phyloP scores from a whole-genome alignment of 2,113 vertebrate species.

The Diglossa brunneiventris region DNA sequence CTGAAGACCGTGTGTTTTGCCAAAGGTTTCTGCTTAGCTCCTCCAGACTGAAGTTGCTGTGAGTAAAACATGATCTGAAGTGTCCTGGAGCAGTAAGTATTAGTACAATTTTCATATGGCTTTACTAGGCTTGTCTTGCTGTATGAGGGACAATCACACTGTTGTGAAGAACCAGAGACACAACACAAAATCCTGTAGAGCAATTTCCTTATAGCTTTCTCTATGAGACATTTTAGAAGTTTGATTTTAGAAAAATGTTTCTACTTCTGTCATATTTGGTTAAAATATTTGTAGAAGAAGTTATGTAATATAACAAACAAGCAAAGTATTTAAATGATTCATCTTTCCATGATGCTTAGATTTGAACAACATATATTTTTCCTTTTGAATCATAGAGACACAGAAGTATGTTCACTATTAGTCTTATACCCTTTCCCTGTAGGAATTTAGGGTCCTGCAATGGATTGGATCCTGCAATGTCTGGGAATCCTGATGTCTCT shows the following conservation, averaged over 20 bases:
- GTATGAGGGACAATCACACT: background rate
- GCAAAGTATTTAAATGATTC: background rate
- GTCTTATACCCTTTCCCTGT: background rate
- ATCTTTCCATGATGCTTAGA: background rate
- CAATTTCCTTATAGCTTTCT: background rate
- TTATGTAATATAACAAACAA: background rate
- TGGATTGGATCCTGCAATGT: background rate
- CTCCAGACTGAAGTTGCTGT: background rate
- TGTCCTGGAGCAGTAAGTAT: background rate
- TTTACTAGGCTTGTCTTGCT: background rate
- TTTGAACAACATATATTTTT: background rate
- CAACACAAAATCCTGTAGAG: rapidly evolving
- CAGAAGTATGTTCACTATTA: background rate
- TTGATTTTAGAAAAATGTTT: background rate
- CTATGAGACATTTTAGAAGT: background rate
- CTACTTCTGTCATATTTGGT: background rate
- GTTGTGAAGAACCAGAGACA: background rate
- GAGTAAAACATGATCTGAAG: background rate
- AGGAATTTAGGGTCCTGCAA: background rate
- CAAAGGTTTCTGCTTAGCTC: background rate
- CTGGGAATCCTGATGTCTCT: background rate
- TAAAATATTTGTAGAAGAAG: background rate
- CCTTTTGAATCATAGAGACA: background rate
- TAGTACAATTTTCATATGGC: background rate
- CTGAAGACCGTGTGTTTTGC: background rate